Evolutionary conservation across 1,140 invertebrate species (phyloP).

Genomic region (Vanessa atalanta): DNA sequence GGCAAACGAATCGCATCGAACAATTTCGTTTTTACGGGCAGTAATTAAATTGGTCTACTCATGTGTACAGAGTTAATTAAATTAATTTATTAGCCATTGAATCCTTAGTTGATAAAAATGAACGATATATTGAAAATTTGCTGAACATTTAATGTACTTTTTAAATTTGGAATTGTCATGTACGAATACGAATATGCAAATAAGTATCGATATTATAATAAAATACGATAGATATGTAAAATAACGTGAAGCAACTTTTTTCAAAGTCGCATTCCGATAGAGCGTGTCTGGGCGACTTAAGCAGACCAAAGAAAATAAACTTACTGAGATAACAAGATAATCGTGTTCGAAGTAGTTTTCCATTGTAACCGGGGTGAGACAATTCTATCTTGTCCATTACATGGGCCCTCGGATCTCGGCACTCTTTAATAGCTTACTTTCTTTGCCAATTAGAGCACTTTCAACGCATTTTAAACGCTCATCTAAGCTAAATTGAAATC

Average conservation of each 20-base stretch:
- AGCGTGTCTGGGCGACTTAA: slow-evolving; percentile 30
- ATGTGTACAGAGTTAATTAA: no score
- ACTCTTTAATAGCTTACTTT: slow-evolving; percentile 21
- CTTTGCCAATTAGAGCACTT: slow-evolving; percentile 22
- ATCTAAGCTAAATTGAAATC: slow-evolving; percentile 9
- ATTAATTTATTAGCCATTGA: no score
- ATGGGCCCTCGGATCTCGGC: slow-evolving; percentile 28
- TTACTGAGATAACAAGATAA: slow-evolving; percentile 65
- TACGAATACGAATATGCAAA: no score
- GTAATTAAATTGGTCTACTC: no score
- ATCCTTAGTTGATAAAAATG: no score
- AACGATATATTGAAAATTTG: no score
- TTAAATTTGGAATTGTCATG: no score
- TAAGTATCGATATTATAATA: no score
- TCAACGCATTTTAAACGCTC: slow-evolving; percentile 13
- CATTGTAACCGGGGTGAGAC: slow-evolving; percentile 61
- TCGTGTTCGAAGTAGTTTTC: slow-evolving; percentile 57
- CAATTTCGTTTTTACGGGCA: no score
- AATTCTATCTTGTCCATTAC: slow-evolving; percentile 63
- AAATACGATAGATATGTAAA: no score
- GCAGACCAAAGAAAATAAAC: slow-evolving; percentile 5
- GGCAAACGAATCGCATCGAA: no score
- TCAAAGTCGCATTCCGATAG: slow-evolving; percentile 15
- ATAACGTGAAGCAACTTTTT: neutral
- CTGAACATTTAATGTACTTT: no score